phyloP scores from a whole-genome alignment of 2,888 invertebrate species.

The Pristionchus japonicus region DNA sequence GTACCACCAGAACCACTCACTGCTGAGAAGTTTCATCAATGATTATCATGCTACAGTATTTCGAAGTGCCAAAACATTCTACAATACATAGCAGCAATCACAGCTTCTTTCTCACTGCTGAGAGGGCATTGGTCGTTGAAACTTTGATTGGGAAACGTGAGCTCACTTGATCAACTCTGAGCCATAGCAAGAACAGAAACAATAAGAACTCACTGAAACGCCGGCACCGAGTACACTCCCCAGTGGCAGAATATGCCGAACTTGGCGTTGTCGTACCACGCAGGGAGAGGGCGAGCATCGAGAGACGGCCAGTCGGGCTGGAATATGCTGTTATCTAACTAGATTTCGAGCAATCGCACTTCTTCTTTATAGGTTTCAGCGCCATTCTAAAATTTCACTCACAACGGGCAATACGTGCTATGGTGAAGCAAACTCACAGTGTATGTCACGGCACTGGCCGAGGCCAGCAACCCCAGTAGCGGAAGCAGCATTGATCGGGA shows the following conservation, averaged over 20 bases:
- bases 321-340: not conserved
- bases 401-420: not conserved
- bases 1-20: constrained; percentile 85
- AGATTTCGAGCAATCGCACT: not conserved
- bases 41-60: not conserved
- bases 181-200: too few species aligned
- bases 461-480: not conserved
- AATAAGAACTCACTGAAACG: constrained; percentile 48
- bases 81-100: too few species aligned
- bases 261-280: constrained; percentile 77
- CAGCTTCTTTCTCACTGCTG: too few species aligned
- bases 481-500: not conserved
- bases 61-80: not conserved
- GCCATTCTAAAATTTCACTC: not conserved
- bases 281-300: constrained; percentile 76
- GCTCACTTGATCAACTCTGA: too few species aligned
- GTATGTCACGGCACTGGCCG: not conserved
- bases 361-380: not conserved
- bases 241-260: constrained; percentile 78
- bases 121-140: not conserved
- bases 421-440: not conserved
- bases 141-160: not conserved
- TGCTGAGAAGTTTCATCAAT: too few species aligned
- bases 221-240: constrained; percentile 74
- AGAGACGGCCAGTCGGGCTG: constrained; percentile 76